These are phyloP conservation scores for Trichacis sp. DNA, from an alignment of 2,888 invertebrate species.

Conservation along the genomic window DNA sequence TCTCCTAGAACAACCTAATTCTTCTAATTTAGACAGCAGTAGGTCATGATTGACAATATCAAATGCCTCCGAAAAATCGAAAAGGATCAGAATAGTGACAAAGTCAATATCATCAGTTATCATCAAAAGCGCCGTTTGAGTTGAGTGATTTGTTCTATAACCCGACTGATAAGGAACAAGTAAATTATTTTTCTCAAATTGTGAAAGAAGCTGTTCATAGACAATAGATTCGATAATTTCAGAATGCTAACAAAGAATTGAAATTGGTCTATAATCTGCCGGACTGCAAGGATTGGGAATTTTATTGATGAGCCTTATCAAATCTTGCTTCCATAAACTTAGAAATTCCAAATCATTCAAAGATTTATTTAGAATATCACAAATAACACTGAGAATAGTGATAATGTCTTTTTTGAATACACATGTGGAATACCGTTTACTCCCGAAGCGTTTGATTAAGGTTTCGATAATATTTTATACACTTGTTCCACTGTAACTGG, in stretches of 20 bases:
- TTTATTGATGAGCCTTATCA: not conserved
- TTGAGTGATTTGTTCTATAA: not conserved
- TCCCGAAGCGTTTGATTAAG: not conserved
- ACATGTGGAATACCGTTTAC: not conserved
- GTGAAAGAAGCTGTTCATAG: not conserved
- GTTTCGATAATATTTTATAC: not conserved
- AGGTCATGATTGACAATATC: no score
- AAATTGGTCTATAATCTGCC: conserved; percentile 12
- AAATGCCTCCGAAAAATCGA: no score
- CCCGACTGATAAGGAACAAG: conserved; percentile 12
- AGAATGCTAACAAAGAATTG: not conserved
- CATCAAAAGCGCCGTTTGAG: conserved; percentile 19
- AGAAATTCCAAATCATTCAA: no score
- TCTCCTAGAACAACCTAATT: conserved; percentile 61
- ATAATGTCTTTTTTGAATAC: not conserved
- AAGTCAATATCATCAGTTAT: conserved; percentile 46
- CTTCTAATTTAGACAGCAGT: conserved; percentile 5
- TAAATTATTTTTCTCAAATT: not conserved
- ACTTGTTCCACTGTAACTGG: not conserved
- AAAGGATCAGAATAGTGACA: conserved; percentile 40
- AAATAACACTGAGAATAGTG: not conserved
- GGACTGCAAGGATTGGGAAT: no score
- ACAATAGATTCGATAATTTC: conserved; percentile 11
- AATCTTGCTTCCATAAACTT: conserved; percentile 2
- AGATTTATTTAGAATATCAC: not conserved